These are phyloP conservation scores for Ornithoptera alexandrae DNA, from an alignment of 2,888 invertebrate species.

Conservation along the genomic window DNA sequence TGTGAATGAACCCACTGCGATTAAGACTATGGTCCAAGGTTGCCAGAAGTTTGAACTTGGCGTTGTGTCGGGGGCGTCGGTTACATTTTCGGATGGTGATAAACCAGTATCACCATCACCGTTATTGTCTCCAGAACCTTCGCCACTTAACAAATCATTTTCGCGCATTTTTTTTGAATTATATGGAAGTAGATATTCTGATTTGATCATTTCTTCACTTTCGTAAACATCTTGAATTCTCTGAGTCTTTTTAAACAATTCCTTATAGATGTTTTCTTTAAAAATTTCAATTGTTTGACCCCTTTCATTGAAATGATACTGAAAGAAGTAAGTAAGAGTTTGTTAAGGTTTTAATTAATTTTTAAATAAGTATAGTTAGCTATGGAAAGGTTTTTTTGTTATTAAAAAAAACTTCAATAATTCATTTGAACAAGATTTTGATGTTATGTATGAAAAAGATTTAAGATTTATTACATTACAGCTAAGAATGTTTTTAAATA, in stretches of 20 bases:
- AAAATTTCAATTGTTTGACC: constrained; percentile 2
- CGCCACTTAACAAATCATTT: constrained; percentile 14
- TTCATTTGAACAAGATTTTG: too few species aligned
- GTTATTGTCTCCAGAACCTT: constrained; percentile 12
- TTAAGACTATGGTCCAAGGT: constrained; percentile 40
- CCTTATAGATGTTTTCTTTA: constrained; percentile 10
- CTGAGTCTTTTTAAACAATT: neutral
- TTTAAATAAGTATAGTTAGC: too few species aligned
- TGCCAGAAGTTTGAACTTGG: constrained; percentile 37
- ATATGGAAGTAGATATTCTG: constrained; percentile 10
- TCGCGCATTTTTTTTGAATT: constrained; percentile 12
- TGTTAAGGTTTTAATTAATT: neutral
- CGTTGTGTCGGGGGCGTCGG: neutral
- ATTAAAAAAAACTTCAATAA: too few species aligned
- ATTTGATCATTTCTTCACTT: constrained; percentile 9
- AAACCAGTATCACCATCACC: constrained; percentile 1
- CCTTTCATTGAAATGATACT: constrained; percentile 10
- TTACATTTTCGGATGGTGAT: constrained; percentile 2
- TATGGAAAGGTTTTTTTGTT: too few species aligned
- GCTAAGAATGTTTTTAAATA: too few species aligned
- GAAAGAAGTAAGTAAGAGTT: constrained; percentile 6
- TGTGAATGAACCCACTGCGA: constrained; percentile 36
- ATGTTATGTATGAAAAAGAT: too few species aligned
- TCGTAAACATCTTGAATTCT: neutral
- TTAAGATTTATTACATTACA: too few species aligned